Conservation (phyloP, 2,888 invertebrate genomes). For the Pammene aurita region DNA sequence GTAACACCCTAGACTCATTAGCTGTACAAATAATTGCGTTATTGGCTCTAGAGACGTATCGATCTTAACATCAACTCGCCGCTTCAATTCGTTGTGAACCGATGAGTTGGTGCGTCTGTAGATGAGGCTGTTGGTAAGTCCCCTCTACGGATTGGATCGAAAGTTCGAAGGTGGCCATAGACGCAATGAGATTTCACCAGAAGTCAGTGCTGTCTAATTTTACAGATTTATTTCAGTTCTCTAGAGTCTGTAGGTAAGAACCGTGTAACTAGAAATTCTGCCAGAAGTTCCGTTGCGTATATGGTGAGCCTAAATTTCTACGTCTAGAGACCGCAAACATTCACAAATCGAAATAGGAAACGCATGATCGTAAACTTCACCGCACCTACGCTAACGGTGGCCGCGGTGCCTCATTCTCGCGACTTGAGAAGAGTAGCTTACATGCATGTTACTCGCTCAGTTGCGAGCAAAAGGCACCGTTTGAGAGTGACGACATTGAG, state of each 20-base stretch:
- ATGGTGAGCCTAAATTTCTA: not conserved
- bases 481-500: not conserved
- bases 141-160: not conserved
- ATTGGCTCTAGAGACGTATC: conserved; percentile 1
- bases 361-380: conserved; percentile 41
- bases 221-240: no score
- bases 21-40: conserved; percentile 63
- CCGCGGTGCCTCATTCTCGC: conserved; percentile 10
- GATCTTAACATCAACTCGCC: not conserved
- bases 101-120: not conserved
- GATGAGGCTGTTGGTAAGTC: not conserved
- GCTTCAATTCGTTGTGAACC: not conserved
- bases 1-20: conserved; percentile 62
- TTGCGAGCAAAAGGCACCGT: not conserved
- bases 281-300: not conserved
- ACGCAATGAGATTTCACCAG: not conserved
- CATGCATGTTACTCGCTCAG: conserved; percentile 2
- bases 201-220: no score
- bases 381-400: conserved; percentile 40
- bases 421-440: not conserved
- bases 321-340: conserved; percentile 24
- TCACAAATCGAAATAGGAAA: conserved; percentile 42
- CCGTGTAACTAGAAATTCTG: no score
- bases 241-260: no score
- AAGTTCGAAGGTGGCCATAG: not conserved